Evolutionary conservation across 2,113 vertebrate species (phyloP), one percentile per base, ranked within the genome.

Genomic region (Peucedramus taeniatus): DNA sequence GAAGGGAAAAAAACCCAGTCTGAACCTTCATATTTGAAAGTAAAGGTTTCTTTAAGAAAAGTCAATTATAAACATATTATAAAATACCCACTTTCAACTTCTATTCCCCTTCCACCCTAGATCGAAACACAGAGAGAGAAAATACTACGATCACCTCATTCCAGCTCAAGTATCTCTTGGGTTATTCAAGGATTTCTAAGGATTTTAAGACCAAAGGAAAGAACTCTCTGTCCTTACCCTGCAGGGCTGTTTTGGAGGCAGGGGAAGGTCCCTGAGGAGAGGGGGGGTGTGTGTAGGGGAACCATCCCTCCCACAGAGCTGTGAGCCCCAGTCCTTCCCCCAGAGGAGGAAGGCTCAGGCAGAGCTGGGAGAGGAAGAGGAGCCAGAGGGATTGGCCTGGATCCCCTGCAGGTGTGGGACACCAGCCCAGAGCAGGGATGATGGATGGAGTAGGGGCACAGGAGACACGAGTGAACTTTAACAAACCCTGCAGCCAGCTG

Each of bases 401-500:
- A 80, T 66, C 35, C 64, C 51, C 93, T 91, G 84, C 78, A 94
- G 88, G 49, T 49, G 47, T 47, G 86, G 80, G 75, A 51, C 74
- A 37, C 15, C 39, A 66, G 47, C 50, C 63, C 61, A 23, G 59
- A 21, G 21, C 75, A 70, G 83, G 42, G 69, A 68, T 95, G 96
- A 97, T 97, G 50, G 78, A 96, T 95, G 92, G 61, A 77, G 42
- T 61, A 79, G 81, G 53, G 90, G 81, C 31, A 3, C 39, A 68
- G 39, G 15, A 92, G 92, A 91, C 92, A 86, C 1, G 31, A 92
- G 76, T 96, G 95, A 97, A 97, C 88, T 96, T 93, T 89, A 83
- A 50, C 92, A 45, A 78, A 54, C 71, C 31, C 70, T 23, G 59
- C 4, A 57, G 61, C 53, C 7, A 8, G 45, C 59, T 80, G 90